A percentile compares a stretch with the other conserved stretches of the same genome.
These are phyloP conservation scores for Campoplex nolae DNA, from an alignment of 2,888 invertebrate species.

Conservation along the genomic window DNA sequence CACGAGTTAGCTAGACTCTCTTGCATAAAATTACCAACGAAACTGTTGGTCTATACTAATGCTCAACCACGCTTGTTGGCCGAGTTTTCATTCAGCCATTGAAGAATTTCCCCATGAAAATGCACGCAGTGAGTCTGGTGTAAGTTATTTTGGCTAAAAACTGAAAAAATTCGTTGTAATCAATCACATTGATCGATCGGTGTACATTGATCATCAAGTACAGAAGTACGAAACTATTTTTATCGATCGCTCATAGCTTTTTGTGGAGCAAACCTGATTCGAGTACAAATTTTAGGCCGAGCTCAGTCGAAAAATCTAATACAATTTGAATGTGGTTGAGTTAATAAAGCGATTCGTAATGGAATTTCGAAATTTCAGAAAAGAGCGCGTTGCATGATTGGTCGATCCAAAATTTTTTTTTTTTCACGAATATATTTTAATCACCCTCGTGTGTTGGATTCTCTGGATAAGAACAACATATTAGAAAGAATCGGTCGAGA, in stretches of 20 bases:
- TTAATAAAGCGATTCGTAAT: too few relatives aligned
- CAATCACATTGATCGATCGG: background rate
- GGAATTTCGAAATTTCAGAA: background rate
- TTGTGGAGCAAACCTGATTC: too few relatives aligned
- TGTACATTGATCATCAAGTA: background rate
- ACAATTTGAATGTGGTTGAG: too few relatives aligned
- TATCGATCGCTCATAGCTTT: background rate
- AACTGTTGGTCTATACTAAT: conserved; percentile 16
- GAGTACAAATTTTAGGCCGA: too few relatives aligned
- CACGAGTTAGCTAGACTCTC: conserved; percentile 38
- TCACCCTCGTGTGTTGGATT: background rate
- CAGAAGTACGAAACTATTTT: background rate
- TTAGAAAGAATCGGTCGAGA: background rate
- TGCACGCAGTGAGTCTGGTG: background rate
- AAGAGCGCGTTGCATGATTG: too few relatives aligned
- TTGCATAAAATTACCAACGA: conserved; percentile 55
- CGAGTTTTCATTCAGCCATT: conserved; percentile 59
- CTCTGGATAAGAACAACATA: background rate
- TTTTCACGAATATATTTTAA: background rate
- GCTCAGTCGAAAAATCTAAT: too few relatives aligned
- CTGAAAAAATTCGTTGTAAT: background rate
- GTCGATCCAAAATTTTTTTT: background rate
- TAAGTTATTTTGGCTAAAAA: background rate
- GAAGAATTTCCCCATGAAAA: background rate
- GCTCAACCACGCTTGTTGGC: conserved; percentile 36